These are phyloP conservation scores for Camponotus fellah DNA, from an alignment of 2,888 invertebrate species.

Conservation along the genomic window DNA sequence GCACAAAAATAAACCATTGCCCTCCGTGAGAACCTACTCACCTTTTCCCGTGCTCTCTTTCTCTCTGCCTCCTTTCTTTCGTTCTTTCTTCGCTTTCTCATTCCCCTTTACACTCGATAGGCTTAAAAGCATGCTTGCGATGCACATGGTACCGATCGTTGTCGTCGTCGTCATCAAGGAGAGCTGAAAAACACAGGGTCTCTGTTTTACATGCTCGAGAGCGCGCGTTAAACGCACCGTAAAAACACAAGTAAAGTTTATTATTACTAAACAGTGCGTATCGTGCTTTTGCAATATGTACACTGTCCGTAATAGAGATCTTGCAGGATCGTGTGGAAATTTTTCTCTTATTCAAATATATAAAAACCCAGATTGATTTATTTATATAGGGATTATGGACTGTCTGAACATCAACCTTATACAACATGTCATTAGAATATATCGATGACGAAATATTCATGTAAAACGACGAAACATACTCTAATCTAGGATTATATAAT, in stretches of 20 bases:
- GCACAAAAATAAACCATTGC: slow-evolving; percentile 82
- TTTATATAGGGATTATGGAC: neutral
- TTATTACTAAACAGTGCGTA: slow-evolving; percentile 55
- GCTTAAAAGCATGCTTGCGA: slow-evolving; percentile 62
- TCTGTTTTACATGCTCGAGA: slow-evolving; percentile 49
- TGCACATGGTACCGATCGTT: slow-evolving; percentile 64
- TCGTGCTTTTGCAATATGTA: slow-evolving; percentile 11
- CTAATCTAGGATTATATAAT: neutral
- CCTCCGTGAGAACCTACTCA: slow-evolving; percentile 79
- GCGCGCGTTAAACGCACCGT: slow-evolving; percentile 25
- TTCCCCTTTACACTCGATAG: slow-evolving; percentile 71
- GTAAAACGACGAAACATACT: neutral
- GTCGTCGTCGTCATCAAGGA: slow-evolving; percentile 58
- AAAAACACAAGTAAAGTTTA: slow-evolving; percentile 54
- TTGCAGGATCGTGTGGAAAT: slow-evolving; percentile 43
- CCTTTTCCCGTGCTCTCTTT: slow-evolving; percentile 66
- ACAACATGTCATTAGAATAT: neutral
- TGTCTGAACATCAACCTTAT: neutral
- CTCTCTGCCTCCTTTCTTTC: slow-evolving; percentile 30
- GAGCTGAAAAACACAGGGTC: slow-evolving; percentile 62
- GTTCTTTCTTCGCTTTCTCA: slow-evolving; percentile 61
- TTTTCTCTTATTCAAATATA: slow-evolving; percentile 10
- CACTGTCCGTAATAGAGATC: neutral
- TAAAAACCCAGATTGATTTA: neutral
- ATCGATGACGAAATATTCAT: neutral